phyloP scores from a whole-genome alignment of 2,888 invertebrate species.

The Drosophila kambysellisi region DNA sequence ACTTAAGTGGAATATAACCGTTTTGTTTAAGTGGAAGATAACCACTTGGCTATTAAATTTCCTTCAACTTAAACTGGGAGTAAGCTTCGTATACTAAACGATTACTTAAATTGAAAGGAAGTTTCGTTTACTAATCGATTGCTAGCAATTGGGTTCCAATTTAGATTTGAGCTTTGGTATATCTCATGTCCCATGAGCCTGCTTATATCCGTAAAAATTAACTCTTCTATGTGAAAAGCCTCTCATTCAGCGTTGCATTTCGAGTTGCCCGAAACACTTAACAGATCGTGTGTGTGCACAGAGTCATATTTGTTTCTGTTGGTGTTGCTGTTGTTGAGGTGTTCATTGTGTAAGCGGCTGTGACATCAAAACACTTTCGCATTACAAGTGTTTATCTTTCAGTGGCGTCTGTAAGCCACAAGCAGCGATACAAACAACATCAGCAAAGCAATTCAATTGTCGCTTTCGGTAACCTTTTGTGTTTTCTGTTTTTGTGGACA shows the following conservation, averaged over 20 bases:
- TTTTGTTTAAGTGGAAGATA: not conserved
- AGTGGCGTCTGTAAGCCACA: constrained; percentile 23
- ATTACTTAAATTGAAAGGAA: not conserved
- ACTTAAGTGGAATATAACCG: not conserved
- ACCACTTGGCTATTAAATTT: not conserved
- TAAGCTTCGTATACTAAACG: not conserved
- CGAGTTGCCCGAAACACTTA: constrained; percentile 56
- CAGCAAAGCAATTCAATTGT: constrained; percentile 67
- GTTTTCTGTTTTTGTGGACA: constrained; percentile 28
- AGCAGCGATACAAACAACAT: constrained; percentile 21
- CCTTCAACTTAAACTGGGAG: not conserved
- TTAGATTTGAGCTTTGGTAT: not conserved
- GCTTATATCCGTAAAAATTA: not conserved
- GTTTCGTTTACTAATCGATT: not conserved
- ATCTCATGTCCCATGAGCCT: not conserved
- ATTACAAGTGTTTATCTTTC: constrained; percentile 77
- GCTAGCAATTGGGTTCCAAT: not conserved
- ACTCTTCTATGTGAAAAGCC: not conserved
- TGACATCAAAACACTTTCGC: constrained; percentile 68
- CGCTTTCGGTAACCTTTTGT: constrained; percentile 76
- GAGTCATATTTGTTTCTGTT: constrained; percentile 17
- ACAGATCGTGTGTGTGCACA: constrained; percentile 44
- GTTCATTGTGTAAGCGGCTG: constrained; percentile 66
- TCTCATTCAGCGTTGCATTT: constrained; percentile 13
- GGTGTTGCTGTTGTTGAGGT: constrained; percentile 15